A percentile compares a stretch with the other conserved stretches of the same genome.
Evolutionary conservation across 2,113 vertebrate species (phyloP).

Genomic region (Chaenogobius annularis): DNA sequence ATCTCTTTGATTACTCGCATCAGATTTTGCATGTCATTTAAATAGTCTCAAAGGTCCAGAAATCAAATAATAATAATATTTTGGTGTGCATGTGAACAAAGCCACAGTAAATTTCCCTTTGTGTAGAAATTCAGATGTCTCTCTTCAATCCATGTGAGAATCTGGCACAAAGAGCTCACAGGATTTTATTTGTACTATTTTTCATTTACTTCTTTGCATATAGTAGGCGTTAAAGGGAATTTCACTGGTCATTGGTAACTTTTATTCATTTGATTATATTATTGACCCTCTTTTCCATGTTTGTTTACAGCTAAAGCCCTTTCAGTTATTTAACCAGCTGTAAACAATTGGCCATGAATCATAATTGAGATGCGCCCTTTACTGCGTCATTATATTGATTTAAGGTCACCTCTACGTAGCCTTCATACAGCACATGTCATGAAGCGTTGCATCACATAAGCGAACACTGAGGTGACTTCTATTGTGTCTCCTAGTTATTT

Average conservation of each 20-base stretch:
- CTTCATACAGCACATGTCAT: not conserved
- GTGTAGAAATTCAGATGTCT: not conserved
- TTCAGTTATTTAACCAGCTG: not conserved
- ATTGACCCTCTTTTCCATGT: not conserved
- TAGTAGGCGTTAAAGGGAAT: not conserved
- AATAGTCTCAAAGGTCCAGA: too few relatives aligned
- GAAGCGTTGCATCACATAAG: not conserved
- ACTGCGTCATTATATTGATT: conserved; percentile 4
- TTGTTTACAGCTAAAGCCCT: not conserved
- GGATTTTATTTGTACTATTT: not conserved
- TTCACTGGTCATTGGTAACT: not conserved
- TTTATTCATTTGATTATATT: not conserved
- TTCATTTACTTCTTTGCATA: not conserved
- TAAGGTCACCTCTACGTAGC: not conserved
- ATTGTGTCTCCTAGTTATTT: conserved; percentile 14
- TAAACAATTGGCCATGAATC: not conserved
- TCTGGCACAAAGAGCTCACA: not conserved
- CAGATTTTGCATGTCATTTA: too few relatives aligned
- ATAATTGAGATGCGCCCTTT: not conserved
- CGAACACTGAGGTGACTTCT: conserved; percentile 2
- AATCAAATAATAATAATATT: too few relatives aligned
- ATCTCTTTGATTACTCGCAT: too few relatives aligned
- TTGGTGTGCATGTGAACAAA: not conserved
- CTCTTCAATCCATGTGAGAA: not conserved
- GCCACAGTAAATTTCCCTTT: not conserved